These are phyloP conservation scores for Halictus quadricinctus DNA, from an alignment of 2,888 invertebrate species.

Conservation along the genomic window DNA sequence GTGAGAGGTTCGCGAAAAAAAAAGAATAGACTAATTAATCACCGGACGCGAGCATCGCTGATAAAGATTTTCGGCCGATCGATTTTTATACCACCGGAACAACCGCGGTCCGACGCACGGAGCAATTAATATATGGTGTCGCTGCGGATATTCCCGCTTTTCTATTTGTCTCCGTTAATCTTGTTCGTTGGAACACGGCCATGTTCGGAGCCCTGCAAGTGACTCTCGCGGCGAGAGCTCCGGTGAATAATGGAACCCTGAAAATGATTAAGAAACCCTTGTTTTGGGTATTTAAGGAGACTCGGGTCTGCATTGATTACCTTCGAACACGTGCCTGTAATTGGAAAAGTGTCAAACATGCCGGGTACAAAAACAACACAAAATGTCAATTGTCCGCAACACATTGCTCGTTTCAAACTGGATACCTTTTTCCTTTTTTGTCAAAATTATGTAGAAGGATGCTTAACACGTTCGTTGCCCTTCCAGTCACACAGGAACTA, in stretches of 20 bases:
- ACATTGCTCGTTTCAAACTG: neutral
- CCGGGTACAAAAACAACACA: neutral
- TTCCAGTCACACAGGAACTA: too few relatives aligned
- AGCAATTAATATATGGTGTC: neutral
- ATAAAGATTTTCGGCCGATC: slow-evolving; percentile 11
- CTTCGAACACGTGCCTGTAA: neutral
- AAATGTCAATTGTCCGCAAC: neutral
- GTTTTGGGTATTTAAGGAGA: neutral
- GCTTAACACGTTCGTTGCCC: too few relatives aligned
- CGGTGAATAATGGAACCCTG: neutral
- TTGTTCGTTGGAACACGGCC: neutral
- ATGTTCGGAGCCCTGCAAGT: neutral
- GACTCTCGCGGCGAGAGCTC: neutral
- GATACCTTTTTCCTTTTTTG: neutral
- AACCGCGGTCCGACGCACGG: neutral
- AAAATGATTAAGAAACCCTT: neutral
- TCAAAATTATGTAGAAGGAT: neutral
- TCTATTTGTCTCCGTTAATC: slow-evolving; percentile 28
- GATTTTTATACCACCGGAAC: neutral
- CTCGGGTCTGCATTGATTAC: neutral
- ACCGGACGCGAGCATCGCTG: neutral
- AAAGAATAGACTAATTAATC: neutral
- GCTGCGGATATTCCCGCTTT: slow-evolving; percentile 5
- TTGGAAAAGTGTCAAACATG: too few relatives aligned
- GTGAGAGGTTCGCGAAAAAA: neutral